Evolutionary conservation across 2,888 invertebrate genomes (phyloP).

Genomic region (Seira musarum): DNA sequence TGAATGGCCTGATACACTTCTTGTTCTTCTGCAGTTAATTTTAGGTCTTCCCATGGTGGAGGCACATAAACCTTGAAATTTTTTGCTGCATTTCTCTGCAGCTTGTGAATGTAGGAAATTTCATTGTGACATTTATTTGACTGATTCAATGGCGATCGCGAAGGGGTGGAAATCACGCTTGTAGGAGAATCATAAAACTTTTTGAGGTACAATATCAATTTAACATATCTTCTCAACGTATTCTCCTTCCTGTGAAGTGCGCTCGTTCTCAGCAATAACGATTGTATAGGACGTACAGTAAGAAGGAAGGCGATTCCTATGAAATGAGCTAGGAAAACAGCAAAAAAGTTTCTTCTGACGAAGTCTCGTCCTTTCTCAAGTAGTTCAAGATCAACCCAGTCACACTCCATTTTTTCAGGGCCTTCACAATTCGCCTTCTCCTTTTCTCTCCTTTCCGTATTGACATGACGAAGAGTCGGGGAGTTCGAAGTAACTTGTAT

Average conservation of each 20-base stretch:
- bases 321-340: constrained; percentile 67
- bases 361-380: constrained; percentile 64
- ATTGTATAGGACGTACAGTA: constrained; percentile 65
- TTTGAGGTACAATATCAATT: constrained; percentile 56
- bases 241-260: constrained; percentile 61
- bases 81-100: constrained; percentile 60
- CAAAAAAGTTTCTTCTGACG: constrained; percentile 64
- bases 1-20: constrained; percentile 50
- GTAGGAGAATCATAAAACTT: constrained; percentile 55
- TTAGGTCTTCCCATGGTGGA: constrained; percentile 65
- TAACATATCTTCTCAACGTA: constrained; percentile 59
- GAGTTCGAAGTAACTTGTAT: neutral
- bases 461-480: neutral
- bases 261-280: constrained; percentile 64
- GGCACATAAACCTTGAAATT: constrained; percentile 66
- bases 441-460: constrained; percentile 19
- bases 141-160: neutral
- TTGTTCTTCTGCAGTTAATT: constrained; percentile 58
- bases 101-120: constrained; percentile 51
- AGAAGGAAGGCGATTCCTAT: constrained; percentile 65
- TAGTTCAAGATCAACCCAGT: constrained; percentile 57
- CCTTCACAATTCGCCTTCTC: neutral
- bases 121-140: constrained; percentile 41
- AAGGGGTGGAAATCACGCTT: neutral
- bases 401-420: constrained; percentile 38